These are phyloP conservation scores for Podarcis siculus DNA, from an alignment of 2,797 vertebrate species.

Conservation along the genomic window DNA sequence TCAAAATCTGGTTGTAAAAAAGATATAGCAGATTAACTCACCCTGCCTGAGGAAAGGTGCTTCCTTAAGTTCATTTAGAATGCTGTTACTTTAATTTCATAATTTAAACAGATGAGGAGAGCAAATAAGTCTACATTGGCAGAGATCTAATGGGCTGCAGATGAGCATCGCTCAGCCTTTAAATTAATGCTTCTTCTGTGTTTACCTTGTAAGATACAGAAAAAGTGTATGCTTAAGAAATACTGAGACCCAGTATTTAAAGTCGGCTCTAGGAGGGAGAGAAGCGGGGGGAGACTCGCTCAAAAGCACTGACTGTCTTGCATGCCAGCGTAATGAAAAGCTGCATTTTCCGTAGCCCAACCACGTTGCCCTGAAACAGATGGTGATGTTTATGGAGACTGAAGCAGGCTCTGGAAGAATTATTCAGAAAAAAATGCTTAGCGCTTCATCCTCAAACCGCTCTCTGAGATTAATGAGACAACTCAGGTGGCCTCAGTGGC, in stretches of 20 bases:
- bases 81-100: slow-evolving; percentile 44
- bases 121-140: slow-evolving; percentile 49
- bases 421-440: neutral
- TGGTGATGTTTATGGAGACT: neutral
- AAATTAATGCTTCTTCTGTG: slow-evolving; percentile 26
- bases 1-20: neutral
- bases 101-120: slow-evolving; percentile 54
- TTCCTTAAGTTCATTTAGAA: slow-evolving; percentile 1
- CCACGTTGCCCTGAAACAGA: neutral
- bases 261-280: neutral
- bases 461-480: neutral
- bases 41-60: neutral
- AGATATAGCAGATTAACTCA: neutral
- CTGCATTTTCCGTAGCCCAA: neutral
- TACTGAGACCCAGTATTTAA: slow-evolving; percentile 8
- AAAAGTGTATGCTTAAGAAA: slow-evolving; percentile 37
- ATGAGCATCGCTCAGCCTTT: slow-evolving; percentile 35
- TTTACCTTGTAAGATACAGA: neutral
- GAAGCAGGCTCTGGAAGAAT: neutral
- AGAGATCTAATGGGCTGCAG: slow-evolving; percentile 36
- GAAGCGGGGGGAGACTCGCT: accelerated
- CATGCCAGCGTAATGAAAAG: slow-evolving; percentile 16
- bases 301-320: neutral
- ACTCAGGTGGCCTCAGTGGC: too few relatives aligned
- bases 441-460: neutral